Conservation (phyloP, 2,113 vertebrate species). For the Apaloderma vittatum region DNA sequence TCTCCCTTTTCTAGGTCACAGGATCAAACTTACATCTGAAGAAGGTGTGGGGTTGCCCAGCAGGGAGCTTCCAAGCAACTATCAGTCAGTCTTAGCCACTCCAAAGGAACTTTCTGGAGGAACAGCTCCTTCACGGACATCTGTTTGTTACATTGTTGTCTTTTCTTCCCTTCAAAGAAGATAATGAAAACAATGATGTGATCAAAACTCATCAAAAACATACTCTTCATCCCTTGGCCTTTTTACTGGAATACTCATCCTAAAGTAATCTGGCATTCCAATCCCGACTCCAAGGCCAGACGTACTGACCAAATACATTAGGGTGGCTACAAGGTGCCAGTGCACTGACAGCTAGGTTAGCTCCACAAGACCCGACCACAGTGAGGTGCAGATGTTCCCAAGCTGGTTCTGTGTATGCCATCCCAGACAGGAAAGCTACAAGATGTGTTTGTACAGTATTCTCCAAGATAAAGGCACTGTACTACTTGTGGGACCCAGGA, state of each 20-base stretch:
- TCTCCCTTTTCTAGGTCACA: background rate
- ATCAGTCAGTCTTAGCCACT: slow-evolving; percentile 88
- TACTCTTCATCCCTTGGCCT: background rate
- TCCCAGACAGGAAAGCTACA: background rate
- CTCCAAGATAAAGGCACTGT: background rate
- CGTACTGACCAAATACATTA: background rate
- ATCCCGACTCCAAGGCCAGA: background rate
- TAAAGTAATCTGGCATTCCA: background rate
- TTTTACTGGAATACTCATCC: background rate
- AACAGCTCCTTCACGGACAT: slow-evolving; percentile 73
- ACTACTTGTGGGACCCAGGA: background rate
- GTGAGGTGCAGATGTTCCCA: background rate
- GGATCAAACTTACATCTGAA: slow-evolving; percentile 84
- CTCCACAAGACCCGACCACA: background rate
- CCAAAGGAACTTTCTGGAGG: slow-evolving; percentile 79
- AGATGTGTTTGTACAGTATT: background rate
- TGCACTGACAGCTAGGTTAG: background rate
- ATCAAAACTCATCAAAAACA: background rate
- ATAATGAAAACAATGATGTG: background rate
- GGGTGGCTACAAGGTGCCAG: background rate
- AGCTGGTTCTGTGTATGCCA: background rate
- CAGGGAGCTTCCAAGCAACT: slow-evolving; percentile 90
- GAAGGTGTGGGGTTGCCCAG: slow-evolving; percentile 86
- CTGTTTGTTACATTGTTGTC: slow-evolving; percentile 41
- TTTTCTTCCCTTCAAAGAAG: slow-evolving; percentile 68